Evolutionary conservation across 2,113 vertebrate genomes (phyloP).

Genomic region (Gopherus flavomarginatus): DNA sequence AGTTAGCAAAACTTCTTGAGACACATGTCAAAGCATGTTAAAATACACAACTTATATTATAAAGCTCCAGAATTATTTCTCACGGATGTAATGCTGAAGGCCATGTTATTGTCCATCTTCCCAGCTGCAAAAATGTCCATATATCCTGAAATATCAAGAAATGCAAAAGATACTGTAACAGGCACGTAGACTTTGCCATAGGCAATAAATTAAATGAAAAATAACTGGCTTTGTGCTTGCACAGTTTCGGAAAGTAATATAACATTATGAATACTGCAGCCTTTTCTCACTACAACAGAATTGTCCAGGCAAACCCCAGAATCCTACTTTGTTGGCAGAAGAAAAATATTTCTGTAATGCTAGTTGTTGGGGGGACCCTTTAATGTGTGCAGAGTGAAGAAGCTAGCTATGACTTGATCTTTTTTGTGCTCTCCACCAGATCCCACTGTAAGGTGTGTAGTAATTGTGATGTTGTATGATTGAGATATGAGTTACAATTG

Average conservation of each 20-base stretch:
- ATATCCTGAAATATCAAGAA: not conserved
- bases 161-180: slow-evolving; percentile 32
- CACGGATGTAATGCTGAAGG: not conserved
- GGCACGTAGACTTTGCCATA: slow-evolving; percentile 16
- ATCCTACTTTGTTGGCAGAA: not conserved
- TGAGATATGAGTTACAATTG: no score
- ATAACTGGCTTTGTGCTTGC: not conserved
- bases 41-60: not conserved
- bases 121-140: not conserved
- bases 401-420: not conserved
- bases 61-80: not conserved
- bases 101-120: not conserved
- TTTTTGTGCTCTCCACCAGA: not conserved
- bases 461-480: no score
- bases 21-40: not conserved
- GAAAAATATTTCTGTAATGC: not conserved
- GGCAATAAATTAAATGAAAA: not conserved
- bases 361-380: not conserved
- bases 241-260: not conserved
- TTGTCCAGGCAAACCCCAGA: not conserved
- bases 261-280: not conserved
- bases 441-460: not conserved
- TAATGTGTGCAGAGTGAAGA: not conserved
- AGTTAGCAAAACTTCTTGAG: not conserved
- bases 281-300: not conserved